A percentile compares a stretch with the other conserved stretches of the same genome.
phyloP scores from a whole-genome alignment of 2,888 invertebrate species.

The Ectropis crepuscularia region DNA sequence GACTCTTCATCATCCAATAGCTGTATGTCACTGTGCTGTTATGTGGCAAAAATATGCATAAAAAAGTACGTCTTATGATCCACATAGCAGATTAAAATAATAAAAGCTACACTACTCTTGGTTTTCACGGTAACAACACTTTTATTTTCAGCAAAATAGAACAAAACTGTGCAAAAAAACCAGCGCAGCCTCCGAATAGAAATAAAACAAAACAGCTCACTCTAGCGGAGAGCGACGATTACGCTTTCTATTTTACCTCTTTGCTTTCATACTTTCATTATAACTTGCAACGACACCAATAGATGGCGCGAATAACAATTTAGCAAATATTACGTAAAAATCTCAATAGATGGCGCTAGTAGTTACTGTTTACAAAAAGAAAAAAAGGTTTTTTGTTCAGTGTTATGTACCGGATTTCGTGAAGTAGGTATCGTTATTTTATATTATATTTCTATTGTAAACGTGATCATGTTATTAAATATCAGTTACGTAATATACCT shows the following conservation, averaged over 20 bases:
- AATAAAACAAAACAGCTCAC: slow-evolving; percentile 67
- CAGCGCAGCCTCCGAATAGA: slow-evolving; percentile 39
- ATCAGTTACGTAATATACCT: not conserved
- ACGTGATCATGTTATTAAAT: not conserved
- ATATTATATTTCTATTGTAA: not conserved
- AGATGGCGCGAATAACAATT: slow-evolving; percentile 43
- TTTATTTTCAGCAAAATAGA: not conserved
- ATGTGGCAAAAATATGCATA: too few species aligned
- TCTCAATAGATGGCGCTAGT: slow-evolving; percentile 32
- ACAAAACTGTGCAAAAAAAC: slow-evolving; percentile 5
- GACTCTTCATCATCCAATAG: too few species aligned
- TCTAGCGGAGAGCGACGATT: slow-evolving; percentile 61
- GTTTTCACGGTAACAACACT: not conserved
- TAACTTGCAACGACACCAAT: slow-evolving; percentile 25
- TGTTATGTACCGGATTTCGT: not conserved
- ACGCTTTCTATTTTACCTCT: slow-evolving; percentile 48
- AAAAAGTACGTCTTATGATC: too few species aligned
- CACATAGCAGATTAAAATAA: not conserved
- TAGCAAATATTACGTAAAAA: not conserved
- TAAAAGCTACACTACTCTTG: not conserved
- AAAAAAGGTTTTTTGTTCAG: slow-evolving; percentile 7
- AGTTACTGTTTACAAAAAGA: slow-evolving; percentile 31
- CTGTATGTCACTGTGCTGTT: too few species aligned
- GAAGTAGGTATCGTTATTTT: not conserved
- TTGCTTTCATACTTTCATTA: slow-evolving; percentile 27